phyloP scores from a whole-genome alignment of 37 sponge, comb jelly and placozoan species.

The Eunapius fragilis region DNA sequence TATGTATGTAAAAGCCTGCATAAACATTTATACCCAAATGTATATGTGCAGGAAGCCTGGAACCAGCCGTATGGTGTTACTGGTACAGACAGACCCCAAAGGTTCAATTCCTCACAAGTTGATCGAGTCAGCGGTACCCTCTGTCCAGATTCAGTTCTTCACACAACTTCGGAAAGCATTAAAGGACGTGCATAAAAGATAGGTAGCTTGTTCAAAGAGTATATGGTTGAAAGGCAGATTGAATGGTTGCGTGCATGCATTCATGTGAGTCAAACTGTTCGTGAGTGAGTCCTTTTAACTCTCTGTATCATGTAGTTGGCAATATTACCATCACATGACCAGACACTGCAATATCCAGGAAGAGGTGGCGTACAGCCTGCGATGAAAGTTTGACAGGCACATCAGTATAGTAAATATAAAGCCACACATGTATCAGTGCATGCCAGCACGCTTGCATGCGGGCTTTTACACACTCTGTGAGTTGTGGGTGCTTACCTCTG shows the following conservation, averaged over 20 bases:
- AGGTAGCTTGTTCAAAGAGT: too few relatives aligned
- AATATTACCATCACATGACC: constrained; percentile 77
- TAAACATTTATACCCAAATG: background rate
- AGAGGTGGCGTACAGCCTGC: constrained; percentile 68
- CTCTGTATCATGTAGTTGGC: constrained; percentile 25
- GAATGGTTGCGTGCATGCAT: too few relatives aligned
- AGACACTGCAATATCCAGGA: constrained; percentile 89
- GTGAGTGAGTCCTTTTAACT: background rate
- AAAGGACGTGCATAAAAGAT: too few relatives aligned
- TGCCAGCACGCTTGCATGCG: too few relatives aligned
- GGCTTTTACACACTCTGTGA: too few relatives aligned
- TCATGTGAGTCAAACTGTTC: too few relatives aligned
- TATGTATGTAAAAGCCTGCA: too few relatives aligned
- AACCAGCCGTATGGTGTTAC: constrained; percentile 29
- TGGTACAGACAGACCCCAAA: constrained; percentile 38
- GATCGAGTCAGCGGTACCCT: constrained; percentile 39
- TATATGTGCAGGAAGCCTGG: constrained; percentile 35
- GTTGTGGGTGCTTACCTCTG: constrained; percentile 7
- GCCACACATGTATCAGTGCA: too few relatives aligned
- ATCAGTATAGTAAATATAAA: too few relatives aligned
- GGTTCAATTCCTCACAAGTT: constrained; percentile 45
- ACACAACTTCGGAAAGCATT: constrained; percentile 28
- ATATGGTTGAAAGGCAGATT: too few relatives aligned
- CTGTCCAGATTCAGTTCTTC: constrained; percentile 21
- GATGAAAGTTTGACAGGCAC: background rate